Evolutionary conservation across 2,797 vertebrate species (phyloP), one percentile per base, ranked within the genome.

Genomic region (Pyrocephalus nanus): DNA sequence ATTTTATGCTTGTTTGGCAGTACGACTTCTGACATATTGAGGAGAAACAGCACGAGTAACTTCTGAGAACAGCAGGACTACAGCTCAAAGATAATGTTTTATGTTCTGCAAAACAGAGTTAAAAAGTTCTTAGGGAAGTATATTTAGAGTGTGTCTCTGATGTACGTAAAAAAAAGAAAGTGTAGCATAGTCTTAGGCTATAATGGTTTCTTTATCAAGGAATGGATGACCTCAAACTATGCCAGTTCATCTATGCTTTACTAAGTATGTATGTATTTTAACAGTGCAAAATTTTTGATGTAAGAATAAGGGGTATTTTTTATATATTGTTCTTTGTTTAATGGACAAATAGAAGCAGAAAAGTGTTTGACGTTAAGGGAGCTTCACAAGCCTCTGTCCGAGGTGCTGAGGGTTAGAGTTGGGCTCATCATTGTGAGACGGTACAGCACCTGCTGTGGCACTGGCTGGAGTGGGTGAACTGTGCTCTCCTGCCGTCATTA

Each of bases 351-450:
- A 7, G n/a, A 12, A 48, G n/a, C 47, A 12, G 40, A 23, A 30
- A 58, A 40, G 8, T 1, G 1, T 21, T 76, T 40, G 43, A 30
- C 0, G 0, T 25, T 25, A 21, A 1, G 0, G 1, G 36, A 32
- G 30, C 4, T 2, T 42, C 32, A 5, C 15, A 0, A 21, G 62
- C 4, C 51, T 34, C 91, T 96, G 78, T 97, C 95, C 96, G 62
- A 70, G 94, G 95, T 96, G 47, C 95, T 96, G 95, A 96, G 83
- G 4, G 1, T 8, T 23, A 4, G 34, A 29, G 8, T 9, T 32
- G 0, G 0, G 19, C 19, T 53, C 34, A 12, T 3, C 2, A 2
- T 1, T 29, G 62, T 6, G 40, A 43, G 34, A 2, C 4, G 1
- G 8, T 2, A 0, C 9, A 3, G 15, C 2, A 2, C 5, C 11